Percentiles rank a stretch among this genome's conserved stretches.
phyloP scores from a whole-genome alignment of 1,140 invertebrate species.

The Grapholita molesta region DNA sequence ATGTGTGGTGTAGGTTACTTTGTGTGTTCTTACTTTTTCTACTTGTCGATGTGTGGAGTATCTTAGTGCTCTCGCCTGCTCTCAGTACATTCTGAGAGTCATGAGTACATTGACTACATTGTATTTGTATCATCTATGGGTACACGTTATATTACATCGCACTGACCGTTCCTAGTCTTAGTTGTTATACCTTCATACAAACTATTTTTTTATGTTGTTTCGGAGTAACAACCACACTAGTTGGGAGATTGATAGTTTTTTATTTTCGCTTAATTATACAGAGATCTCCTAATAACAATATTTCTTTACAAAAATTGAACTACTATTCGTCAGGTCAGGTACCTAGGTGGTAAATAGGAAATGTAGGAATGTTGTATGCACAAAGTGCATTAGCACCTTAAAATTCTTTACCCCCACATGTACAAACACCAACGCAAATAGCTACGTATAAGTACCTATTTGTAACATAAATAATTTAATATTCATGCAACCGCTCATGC shows the following conservation, averaged over 20 bases:
- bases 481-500: conserved; percentile 55
- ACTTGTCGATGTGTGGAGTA: background rate
- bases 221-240: too few species aligned
- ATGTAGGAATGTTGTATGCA: background rate
- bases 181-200: too few species aligned
- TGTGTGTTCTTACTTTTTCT: background rate
- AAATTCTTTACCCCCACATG: conserved; percentile 9
- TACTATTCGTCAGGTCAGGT: background rate
- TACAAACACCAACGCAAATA: conserved; percentile 5
- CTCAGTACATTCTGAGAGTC: too few species aligned
- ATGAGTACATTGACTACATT: too few species aligned
- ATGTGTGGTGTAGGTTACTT: conserved; percentile 17
- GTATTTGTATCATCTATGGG: too few species aligned
- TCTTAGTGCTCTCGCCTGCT: background rate
- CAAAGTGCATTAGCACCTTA: background rate
- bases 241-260: too few species aligned
- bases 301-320: background rate
- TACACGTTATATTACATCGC: too few species aligned
- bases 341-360: too few species aligned
- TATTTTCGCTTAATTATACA: too few species aligned
- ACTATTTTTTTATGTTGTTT: too few species aligned
- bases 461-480: conserved; percentile 17
- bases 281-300: too few species aligned
- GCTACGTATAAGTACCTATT: background rate
- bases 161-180: too few species aligned